phyloP scores from a whole-genome alignment of 92 coral and sea anemone species.

The Zoanthus sociatus region DNA sequence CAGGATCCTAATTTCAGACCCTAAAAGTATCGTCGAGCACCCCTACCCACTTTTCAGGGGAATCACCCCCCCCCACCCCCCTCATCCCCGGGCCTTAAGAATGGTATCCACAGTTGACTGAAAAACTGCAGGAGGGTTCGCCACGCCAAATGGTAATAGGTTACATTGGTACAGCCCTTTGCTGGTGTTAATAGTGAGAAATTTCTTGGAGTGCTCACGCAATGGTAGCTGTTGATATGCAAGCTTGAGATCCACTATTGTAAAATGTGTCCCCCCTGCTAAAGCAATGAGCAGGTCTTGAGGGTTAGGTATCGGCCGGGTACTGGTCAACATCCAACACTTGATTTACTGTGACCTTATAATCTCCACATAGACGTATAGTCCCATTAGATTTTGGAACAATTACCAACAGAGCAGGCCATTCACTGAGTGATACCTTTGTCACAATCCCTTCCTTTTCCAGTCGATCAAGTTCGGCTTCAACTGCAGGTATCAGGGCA shows the following conservation, averaged over 20 bases:
- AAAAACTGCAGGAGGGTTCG: constrained; percentile 37
- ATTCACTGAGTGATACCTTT: background rate
- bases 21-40: too few relatives aligned
- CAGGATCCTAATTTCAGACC: too few relatives aligned
- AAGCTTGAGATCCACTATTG: background rate
- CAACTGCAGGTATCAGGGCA: constrained; percentile 37
- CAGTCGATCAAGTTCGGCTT: constrained; percentile 36
- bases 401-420: background rate
- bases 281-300: background rate
- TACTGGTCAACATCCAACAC: background rate
- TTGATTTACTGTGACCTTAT: background rate
- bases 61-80: too few relatives aligned
- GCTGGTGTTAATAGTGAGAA: too few relatives aligned
- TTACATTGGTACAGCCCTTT: constrained; percentile 4
- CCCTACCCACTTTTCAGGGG: too few relatives aligned
- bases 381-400: background rate
- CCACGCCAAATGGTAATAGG: constrained; percentile 37
- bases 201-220: too few relatives aligned
- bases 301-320: background rate
- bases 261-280: background rate
- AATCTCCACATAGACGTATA: constrained; percentile 1
- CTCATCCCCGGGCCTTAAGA: too few relatives aligned
- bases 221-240: background rate
- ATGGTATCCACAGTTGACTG: constrained; percentile 38
- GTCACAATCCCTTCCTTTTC: constrained; percentile 37